Percentiles rank a stretch among this genome's conserved stretches.
Conservation (phyloP, 2,888 invertebrate genomes). For the Steinernema hermaphroditum region DNA sequence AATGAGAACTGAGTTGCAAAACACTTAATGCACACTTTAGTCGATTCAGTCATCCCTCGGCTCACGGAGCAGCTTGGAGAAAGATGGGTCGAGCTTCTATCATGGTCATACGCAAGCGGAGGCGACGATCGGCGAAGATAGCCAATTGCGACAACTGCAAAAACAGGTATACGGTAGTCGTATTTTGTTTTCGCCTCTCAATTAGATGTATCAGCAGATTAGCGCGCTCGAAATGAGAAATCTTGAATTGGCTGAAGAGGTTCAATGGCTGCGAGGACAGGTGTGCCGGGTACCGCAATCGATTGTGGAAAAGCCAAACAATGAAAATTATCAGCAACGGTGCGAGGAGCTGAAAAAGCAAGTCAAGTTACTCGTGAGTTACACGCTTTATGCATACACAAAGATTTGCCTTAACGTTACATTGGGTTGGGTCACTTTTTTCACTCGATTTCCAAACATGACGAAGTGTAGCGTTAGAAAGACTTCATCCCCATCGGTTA, state of each 20-base stretch:
- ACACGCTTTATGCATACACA: background rate
- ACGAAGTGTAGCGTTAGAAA: too few species aligned
- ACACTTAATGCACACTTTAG: background rate
- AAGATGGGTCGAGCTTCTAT: background rate
- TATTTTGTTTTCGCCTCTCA: too few species aligned
- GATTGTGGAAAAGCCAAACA: background rate
- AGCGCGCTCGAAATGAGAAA: constrained; percentile 8
- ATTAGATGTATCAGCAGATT: background rate
- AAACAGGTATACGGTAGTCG: too few species aligned
- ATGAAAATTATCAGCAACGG: background rate
- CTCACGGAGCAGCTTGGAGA: background rate
- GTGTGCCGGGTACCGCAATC: background rate
- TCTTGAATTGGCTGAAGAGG: background rate
- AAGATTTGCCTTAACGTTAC: background rate
- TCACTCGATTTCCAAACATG: background rate
- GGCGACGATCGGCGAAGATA: background rate
- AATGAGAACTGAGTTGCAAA: too few species aligned
- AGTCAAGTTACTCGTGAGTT: background rate
- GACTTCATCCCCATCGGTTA: too few species aligned
- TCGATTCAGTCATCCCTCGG: background rate
- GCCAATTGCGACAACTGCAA: background rate
- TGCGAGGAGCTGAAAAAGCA: background rate
- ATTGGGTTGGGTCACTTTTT: background rate
- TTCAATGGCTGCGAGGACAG: constrained; percentile 13
- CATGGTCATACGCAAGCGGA: too few species aligned